A percentile compares a stretch with the other conserved stretches of the same genome.
Evolutionary conservation across 2,888 invertebrate genomes (phyloP).

Genomic region (Cyrtodaria siliqua): DNA sequence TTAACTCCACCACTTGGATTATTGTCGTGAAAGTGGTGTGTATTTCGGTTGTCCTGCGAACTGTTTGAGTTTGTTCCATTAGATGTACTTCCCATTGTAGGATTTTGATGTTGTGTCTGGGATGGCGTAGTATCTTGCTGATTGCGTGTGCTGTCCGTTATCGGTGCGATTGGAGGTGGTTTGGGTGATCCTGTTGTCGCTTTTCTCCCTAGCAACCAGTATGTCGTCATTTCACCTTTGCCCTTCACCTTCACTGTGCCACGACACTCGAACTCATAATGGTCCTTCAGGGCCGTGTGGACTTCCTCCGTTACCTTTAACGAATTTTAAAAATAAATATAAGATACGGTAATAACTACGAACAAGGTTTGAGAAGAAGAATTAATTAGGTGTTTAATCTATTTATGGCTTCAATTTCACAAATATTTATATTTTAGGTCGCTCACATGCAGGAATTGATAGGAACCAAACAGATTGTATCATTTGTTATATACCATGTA

Average conservation of each 20-base stretch:
- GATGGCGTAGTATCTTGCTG: not conserved
- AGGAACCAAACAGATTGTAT: no score
- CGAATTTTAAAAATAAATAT: no score
- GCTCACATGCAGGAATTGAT: no score
- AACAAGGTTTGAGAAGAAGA: no score
- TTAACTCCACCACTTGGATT: not conserved
- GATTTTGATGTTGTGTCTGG: not conserved
- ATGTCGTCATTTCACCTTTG: conserved; percentile 97
- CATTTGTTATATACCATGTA: no score
- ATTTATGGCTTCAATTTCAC: no score
- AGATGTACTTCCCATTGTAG: not conserved
- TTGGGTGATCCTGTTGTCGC: conserved; percentile 22
- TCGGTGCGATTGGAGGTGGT: conserved; percentile 41
- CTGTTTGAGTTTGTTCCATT: not conserved
- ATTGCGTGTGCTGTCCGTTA: conserved; percentile 7
- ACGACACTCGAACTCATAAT: conserved; percentile 79
- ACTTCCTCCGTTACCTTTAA: conserved; percentile 94
- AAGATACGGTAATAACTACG: no score
- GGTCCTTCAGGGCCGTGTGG: conserved; percentile 89
- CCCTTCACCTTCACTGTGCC: conserved; percentile 94
- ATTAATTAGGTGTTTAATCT: no score
- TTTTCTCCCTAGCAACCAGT: conserved; percentile 89
- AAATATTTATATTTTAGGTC: no score
- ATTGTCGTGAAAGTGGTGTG: not conserved
- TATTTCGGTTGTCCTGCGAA: not conserved